Evolutionary conservation across 2,113 vertebrate species (phyloP).

Genomic region (Dromaius novaehollandiae): DNA sequence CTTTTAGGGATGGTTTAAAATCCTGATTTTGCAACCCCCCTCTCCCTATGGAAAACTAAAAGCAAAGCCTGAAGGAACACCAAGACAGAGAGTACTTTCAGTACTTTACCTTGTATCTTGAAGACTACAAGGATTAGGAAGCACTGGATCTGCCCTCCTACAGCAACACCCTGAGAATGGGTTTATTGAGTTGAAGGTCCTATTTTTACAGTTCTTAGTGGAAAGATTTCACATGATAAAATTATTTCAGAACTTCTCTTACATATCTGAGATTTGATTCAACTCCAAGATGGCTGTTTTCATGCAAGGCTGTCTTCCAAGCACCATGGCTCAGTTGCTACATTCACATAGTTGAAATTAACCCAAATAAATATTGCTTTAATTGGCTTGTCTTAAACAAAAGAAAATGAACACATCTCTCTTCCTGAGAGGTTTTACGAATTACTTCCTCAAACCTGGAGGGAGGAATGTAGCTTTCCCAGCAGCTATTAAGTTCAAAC

Average conservation of each 20-base stretch:
- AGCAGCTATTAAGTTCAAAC: background rate
- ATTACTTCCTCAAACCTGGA: background rate
- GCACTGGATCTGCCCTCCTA: background rate
- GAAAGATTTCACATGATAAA: background rate
- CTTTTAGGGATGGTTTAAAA: background rate
- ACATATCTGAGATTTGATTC: background rate
- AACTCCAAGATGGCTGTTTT: background rate
- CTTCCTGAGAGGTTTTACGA: background rate
- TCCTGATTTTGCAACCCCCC: background rate
- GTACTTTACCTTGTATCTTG: too few relatives aligned
- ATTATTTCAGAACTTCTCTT: background rate
- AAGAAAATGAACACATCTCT: background rate
- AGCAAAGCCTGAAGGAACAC: background rate
- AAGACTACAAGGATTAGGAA: background rate
- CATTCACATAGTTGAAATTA: background rate
- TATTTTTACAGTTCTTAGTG: background rate
- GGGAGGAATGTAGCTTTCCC: background rate
- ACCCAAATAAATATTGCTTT: background rate
- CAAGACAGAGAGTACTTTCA: background rate
- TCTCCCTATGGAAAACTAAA: background rate
- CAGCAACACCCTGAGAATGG: background rate
- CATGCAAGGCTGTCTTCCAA: background rate
- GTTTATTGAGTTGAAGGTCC: background rate
- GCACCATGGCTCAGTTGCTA: background rate
- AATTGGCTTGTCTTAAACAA: background rate